phyloP scores from a whole-genome alignment of 2,113 vertebrate genomes.

The Ophiodon elongatus region DNA sequence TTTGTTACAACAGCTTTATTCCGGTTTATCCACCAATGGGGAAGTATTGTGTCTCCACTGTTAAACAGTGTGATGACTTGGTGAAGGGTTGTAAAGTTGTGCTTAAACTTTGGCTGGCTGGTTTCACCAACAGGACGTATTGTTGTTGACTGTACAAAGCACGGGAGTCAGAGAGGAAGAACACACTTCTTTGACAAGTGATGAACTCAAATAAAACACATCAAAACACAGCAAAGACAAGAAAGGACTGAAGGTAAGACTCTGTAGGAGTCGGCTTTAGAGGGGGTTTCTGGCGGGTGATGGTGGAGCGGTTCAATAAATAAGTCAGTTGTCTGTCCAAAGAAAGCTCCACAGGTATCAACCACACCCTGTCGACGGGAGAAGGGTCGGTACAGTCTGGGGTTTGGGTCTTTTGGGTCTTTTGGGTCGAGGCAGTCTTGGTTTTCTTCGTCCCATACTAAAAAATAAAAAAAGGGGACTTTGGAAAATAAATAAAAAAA shows the following conservation, averaged over 20 bases:
- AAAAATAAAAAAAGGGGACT: too few species aligned
- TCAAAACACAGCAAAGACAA: background rate
- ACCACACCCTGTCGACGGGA: background rate
- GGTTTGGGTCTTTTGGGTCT: background rate
- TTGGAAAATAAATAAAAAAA: too few species aligned
- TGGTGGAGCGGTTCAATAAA: background rate
- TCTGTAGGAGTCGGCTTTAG: background rate
- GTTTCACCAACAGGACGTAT: background rate
- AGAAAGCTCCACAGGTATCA: background rate
- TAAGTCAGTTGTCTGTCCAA: background rate
- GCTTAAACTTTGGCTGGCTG: background rate
- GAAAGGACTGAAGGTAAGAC: background rate
- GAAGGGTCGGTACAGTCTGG: background rate
- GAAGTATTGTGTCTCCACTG: constrained; percentile 33
- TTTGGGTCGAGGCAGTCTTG: background rate
- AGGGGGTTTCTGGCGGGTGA: background rate
- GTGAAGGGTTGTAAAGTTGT: background rate
- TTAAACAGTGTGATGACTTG: constrained; percentile 11
- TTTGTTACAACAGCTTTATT: constrained; percentile 44
- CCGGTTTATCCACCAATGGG: constrained; percentile 28
- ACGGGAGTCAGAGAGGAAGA: background rate
- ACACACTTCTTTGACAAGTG: background rate
- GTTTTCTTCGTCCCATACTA: background rate
- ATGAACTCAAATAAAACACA: background rate
- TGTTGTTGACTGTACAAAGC: background rate